Evolutionary conservation across 2,888 invertebrate species (phyloP).

Genomic region (Trissolcus brochymenae): DNA sequence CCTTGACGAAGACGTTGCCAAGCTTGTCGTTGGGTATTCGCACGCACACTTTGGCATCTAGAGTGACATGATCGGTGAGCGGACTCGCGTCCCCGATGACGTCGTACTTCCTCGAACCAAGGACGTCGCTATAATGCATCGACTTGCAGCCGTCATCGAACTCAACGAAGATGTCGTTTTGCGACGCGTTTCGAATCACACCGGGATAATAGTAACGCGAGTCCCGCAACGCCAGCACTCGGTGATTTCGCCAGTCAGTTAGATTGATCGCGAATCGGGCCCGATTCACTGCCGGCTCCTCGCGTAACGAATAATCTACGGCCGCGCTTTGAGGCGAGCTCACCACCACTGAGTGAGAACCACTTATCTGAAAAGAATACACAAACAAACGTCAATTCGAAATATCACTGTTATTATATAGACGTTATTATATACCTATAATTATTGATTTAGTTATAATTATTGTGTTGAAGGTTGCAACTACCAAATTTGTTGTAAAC

Average conservation of each 20-base stretch:
- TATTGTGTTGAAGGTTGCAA: too few species aligned
- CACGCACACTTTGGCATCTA: slow-evolving; percentile 90
- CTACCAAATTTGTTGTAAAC: too few species aligned
- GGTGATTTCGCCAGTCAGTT: slow-evolving; percentile 94
- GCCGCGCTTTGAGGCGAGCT: slow-evolving; percentile 80
- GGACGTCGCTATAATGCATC: slow-evolving; percentile 85
- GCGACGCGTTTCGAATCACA: slow-evolving; percentile 86
- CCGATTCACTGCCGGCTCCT: slow-evolving; percentile 72
- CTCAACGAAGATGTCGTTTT: slow-evolving; percentile 86
- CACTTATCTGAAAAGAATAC: slow-evolving; percentile 61
- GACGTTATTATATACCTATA: too few species aligned
- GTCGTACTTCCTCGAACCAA: slow-evolving; percentile 88
- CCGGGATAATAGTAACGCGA: slow-evolving; percentile 89
- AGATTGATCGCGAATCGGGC: slow-evolving; percentile 82
- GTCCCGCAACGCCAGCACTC: slow-evolving; percentile 91
- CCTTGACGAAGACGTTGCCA: slow-evolving; percentile 89
- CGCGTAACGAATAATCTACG: slow-evolving; percentile 79
- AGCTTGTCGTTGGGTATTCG: slow-evolving; percentile 79
- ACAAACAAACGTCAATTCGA: too few species aligned
- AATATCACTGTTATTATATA: too few species aligned
- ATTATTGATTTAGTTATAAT: too few species aligned
- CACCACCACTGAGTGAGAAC: slow-evolving; percentile 71
- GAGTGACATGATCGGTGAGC: slow-evolving; percentile 86
- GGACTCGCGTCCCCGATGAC: slow-evolving; percentile 96
- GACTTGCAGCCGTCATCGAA: slow-evolving; percentile 87